Evolutionary conservation across 1,140 invertebrate genomes (phyloP), one percentile per base, ranked within the genome.

Genomic region (Diachasma alloeum): DNA sequence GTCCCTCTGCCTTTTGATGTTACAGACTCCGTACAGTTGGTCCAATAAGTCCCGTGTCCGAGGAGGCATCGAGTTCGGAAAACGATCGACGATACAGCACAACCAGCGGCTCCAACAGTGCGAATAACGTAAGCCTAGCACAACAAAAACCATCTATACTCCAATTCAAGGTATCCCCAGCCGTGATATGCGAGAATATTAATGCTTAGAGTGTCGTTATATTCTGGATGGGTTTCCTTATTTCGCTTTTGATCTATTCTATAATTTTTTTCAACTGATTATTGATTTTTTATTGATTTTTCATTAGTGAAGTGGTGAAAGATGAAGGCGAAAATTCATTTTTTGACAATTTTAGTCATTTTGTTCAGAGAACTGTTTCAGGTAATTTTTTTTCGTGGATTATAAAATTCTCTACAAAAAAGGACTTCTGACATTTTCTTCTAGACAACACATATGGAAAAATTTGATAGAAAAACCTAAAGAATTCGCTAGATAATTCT

Each of bases 101-200:
- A 37, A 82, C 82, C 19, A 82, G 80, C 72, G 78, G 82, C 75
- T 85, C 85, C 36, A 83, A 78, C 79, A 86, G 84, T 81, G 78
- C 83, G 77, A 86, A 83, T 83, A 86, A 85, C 78, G 86, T 87
- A 85, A 86, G 86, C 81, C 77, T 78, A 78, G 68, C 83, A 80
- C 80, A 81, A 74, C 78, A 81, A 78, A 83, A 83, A 82, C 56
- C 80, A 80, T 83, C 79, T 82, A 83, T 70, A 78, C 81, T 83
- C 74, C 81, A 78, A 78, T 79, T 74, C 72, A 83, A 85, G 83
- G 82, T 83, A 84, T 74, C 59, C 78, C 68, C 74, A 72, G 71
- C 74, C 75, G 17, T 39, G 63, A 67, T 74, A 78, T 78, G 19
- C 19, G 59, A 63, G 59, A 75, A 74, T 74, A 74, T 66, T 75